Base-by-base conservation (phyloP, 1,140 invertebrate species). In the Pteromalus puparum region DNA sequence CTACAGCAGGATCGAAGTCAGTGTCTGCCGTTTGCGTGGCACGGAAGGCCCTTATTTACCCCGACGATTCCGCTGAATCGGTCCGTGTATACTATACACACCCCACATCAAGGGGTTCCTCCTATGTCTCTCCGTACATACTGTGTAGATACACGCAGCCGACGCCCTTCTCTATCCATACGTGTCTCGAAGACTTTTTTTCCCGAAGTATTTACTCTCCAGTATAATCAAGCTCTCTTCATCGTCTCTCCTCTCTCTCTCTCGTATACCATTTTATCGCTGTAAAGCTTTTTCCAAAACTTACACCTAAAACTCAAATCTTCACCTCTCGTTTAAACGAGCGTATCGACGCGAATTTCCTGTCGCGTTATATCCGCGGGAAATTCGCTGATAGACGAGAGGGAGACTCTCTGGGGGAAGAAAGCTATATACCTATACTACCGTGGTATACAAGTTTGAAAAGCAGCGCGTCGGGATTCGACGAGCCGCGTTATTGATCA, bases 401-500 rank as follows among this genome's bases (percentile, higher is more conserved):
- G 6, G 38, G 30, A 30, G 30, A 30, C 30, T 30, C 48, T 61
- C 5, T 15, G 53, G 1, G 18, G 21, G 53, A 2, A 21, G 53
- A n/a, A n/a, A n/a, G n/a, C n/a, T n/a, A n/a, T n/a, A n/a, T n/a
- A n/a, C n/a, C n/a, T n/a, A n/a, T n/a, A n/a, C n/a, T n/a, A n/a
- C n/a, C n/a, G n/a, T n/a, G n/a, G n/a, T n/a, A n/a, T n/a, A 61
- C 21, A n/a, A 21, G 53, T 61, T 61, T 61, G 53, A 70, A 70
- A 30, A 70, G 68, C 10, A 28, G 28, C 26, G 68, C 72, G 34
- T 21, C 53, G 18, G 72, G 30, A 73, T 73, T 73, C 72, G 72
- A 30, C 72, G 72, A 38, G 30, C 28, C 72, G 12, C 28, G 28
- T 74, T 74, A 74, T 74, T 74, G 72, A 74, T 74, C 72, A 74